Evolutionary conservation across 2,888 invertebrate species (phyloP).

Genomic region (Lacanobia oleracea): DNA sequence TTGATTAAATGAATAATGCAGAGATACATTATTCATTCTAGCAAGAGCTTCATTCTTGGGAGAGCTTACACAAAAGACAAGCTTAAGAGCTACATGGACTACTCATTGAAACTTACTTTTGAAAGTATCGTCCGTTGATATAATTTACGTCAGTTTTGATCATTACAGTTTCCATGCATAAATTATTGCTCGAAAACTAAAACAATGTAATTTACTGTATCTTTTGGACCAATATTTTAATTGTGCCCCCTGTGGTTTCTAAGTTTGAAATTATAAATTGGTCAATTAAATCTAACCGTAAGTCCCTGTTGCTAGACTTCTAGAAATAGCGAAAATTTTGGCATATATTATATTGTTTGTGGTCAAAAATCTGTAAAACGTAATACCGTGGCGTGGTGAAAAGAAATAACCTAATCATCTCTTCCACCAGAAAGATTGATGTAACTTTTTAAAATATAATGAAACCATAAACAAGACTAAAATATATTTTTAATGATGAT

Average conservation of each 20-base stretch:
- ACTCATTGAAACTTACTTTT: not conserved
- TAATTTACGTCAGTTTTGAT: not conserved
- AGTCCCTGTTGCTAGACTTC: not conserved
- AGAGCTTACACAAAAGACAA: not conserved
- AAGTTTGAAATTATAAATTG: too few species aligned
- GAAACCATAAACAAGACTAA: conserved; percentile 6
- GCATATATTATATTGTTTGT: too few species aligned
- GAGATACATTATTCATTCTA: conserved; percentile 20
- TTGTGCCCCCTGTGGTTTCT: not conserved
- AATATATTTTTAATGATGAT: conserved; percentile 36
- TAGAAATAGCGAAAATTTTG: too few species aligned
- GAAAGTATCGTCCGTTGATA: not conserved
- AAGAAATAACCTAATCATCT: not conserved
- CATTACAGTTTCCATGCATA: too few species aligned
- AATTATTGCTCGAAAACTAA: too few species aligned
- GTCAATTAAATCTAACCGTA: too few species aligned
- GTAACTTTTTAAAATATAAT: not conserved
- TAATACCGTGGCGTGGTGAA: too few species aligned
- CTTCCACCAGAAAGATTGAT: not conserved
- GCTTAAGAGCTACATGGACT: not conserved
- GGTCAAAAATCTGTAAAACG: too few species aligned
- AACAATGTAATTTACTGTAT: too few species aligned
- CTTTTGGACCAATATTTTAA: not conserved
- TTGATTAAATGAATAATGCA: conserved; percentile 39
- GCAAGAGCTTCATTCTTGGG: not conserved